Evolutionary conservation across 2,797 vertebrate genomes (phyloP).

Genomic region (Hybognathus amarus): DNA sequence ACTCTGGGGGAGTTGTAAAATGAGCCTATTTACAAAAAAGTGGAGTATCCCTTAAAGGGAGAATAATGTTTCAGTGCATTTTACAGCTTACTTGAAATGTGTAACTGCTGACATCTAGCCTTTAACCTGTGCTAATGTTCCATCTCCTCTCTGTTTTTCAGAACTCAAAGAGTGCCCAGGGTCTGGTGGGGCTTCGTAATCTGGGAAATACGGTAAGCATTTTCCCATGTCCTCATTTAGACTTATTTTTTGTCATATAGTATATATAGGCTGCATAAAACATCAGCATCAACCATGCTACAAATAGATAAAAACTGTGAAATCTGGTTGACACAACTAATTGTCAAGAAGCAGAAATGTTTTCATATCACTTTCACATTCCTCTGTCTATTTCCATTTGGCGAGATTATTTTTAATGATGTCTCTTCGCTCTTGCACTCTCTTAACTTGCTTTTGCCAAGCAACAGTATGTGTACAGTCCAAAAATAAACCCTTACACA

Average conservation of each 20-base stretch:
- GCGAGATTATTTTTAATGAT: conserved; percentile 50
- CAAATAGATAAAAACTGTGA: conserved; percentile 31
- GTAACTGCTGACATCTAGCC: not conserved
- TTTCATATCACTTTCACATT: conserved; percentile 52
- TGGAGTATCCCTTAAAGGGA: too few relatives aligned
- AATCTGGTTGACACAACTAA: conserved; percentile 22
- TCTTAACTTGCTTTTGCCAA: conserved; percentile 58
- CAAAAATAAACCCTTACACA: conserved; percentile 70
- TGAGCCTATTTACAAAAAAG: too few relatives aligned
- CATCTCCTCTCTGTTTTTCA: conserved; percentile 70
- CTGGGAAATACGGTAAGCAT: conserved; percentile 96
- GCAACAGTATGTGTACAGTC: conserved; percentile 67
- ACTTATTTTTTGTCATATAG: not conserved
- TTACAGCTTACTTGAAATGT: conserved; percentile 16
- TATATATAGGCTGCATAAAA: not conserved
- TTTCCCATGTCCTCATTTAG: not conserved
- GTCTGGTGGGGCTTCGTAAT: conserved; percentile 93
- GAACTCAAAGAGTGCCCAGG: conserved; percentile 92
- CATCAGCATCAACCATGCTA: not conserved
- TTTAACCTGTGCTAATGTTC: conserved; percentile 9
- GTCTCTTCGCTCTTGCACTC: conserved; percentile 48
- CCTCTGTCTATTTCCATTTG: conserved; percentile 37
- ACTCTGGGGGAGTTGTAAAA: too few relatives aligned
- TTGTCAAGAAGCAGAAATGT: conserved; percentile 37
- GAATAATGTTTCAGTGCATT: not conserved